phyloP scores from a whole-genome alignment of 2,888 invertebrate genomes.

The Clepsis dumicolana region DNA sequence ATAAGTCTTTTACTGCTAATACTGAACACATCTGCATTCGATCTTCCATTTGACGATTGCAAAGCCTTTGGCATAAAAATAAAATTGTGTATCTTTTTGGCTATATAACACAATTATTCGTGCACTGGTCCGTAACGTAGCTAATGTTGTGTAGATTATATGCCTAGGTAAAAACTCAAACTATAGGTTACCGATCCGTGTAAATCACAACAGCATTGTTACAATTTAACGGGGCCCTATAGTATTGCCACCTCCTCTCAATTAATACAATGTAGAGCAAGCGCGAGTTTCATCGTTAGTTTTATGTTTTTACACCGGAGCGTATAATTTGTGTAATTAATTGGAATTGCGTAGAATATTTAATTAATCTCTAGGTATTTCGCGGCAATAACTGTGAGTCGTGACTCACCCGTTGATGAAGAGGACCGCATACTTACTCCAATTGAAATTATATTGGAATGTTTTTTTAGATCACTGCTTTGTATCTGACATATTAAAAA shows the following conservation, averaged over 20 bases:
- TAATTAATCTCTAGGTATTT: conserved; percentile 15
- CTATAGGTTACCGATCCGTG: background rate
- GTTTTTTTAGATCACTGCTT: background rate
- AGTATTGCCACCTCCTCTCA: conserved; percentile 4
- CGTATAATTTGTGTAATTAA: conserved; percentile 26
- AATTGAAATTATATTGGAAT: background rate
- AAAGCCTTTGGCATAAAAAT: too few species aligned
- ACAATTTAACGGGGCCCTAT: conserved; percentile 19
- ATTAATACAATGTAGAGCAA: conserved; percentile 24
- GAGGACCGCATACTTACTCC: background rate
- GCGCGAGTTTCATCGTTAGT: conserved; percentile 25
- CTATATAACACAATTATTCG: too few species aligned
- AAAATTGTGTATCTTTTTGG: too few species aligned
- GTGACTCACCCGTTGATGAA: background rate
- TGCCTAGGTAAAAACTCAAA: too few species aligned
- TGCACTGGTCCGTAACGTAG: too few species aligned
- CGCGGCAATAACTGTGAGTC: background rate
- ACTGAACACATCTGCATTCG: too few species aligned
- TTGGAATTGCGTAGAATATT: conserved; percentile 24
- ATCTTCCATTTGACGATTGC: too few species aligned
- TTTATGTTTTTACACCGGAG: conserved; percentile 32
- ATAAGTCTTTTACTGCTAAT: too few species aligned
- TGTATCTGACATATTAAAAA: background rate
- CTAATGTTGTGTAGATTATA: background rate
- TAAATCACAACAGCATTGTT: conserved; percentile 17